Conservation (phyloP, 2,113 vertebrate species). For the Channa maculata region DNA sequence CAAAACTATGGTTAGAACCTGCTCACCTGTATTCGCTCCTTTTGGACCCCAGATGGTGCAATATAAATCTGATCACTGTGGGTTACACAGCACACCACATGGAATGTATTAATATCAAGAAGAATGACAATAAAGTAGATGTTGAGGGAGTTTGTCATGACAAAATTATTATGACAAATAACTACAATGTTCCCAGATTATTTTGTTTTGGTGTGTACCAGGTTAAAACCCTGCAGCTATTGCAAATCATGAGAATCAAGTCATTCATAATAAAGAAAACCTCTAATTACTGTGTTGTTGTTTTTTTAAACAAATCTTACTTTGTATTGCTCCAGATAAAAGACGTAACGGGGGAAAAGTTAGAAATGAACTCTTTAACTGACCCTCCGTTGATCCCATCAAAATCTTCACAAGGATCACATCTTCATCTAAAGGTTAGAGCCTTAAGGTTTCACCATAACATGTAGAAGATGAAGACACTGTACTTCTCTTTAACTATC, state of each 20-base stretch:
- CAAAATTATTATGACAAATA: background rate
- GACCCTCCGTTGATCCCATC: background rate
- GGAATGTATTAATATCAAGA: background rate
- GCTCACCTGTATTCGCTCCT: constrained; percentile 94
- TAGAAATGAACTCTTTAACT: background rate
- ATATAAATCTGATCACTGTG: constrained; percentile 93
- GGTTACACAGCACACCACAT: constrained; percentile 18
- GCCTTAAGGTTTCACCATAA: background rate
- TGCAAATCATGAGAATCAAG: background rate
- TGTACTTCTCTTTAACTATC: constrained; percentile 27
- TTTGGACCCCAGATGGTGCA: constrained; percentile 96
- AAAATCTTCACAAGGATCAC: constrained; percentile 8
- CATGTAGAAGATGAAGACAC: background rate
- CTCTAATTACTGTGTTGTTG: no score
- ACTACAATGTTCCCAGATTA: background rate
- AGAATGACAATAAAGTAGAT: background rate
- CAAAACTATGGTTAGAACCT: background rate
- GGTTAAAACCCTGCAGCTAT: background rate
- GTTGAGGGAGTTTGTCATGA: background rate
- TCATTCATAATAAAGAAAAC: background rate
- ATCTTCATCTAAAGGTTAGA: constrained; percentile 21
- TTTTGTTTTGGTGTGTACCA: background rate
- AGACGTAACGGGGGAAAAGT: background rate
- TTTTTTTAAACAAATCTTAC: background rate
- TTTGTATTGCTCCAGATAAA: background rate